Evolutionary conservation across 2,888 invertebrate genomes (phyloP).

Genomic region (Drosophila maculinotata): DNA sequence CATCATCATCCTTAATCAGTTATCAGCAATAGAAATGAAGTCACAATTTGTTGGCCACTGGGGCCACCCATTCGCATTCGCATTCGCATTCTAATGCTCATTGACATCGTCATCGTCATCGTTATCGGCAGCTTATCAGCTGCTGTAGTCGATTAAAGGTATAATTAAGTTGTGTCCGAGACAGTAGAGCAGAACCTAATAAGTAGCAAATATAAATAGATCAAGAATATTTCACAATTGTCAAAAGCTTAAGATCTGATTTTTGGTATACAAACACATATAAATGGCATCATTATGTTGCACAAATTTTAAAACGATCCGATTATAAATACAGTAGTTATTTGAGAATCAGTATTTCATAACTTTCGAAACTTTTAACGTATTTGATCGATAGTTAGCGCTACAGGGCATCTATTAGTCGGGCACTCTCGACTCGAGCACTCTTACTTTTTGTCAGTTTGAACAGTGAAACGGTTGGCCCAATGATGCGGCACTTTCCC

Average conservation of each 20-base stretch:
- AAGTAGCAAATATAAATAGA: too few species aligned
- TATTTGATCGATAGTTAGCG: too few species aligned
- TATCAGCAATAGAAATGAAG: conserved; percentile 49
- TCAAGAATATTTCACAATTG: too few species aligned
- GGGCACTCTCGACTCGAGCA: background rate
- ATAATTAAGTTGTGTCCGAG: too few species aligned
- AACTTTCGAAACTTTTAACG: too few species aligned
- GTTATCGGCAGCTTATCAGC: conserved; percentile 25
- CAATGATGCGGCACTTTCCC: conserved; percentile 29
- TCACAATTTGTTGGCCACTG: conserved; percentile 28
- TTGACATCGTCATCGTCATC: conserved; percentile 11
- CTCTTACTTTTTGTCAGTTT: conserved; percentile 18
- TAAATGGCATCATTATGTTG: too few species aligned
- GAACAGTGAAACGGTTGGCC: conserved; percentile 22
- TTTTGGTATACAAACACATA: too few species aligned
- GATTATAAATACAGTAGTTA: too few species aligned
- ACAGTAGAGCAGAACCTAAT: too few species aligned
- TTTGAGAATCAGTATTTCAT: too few species aligned
- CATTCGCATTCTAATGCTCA: background rate
- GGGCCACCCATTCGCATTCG: background rate
- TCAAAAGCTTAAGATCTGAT: too few species aligned
- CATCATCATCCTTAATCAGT: conserved; percentile 26
- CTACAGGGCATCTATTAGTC: background rate
- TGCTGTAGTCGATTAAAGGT: conserved; percentile 38
- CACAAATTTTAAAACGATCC: too few species aligned